Evolutionary conservation across 2,797 vertebrate genomes (phyloP).

Genomic region (Gorsachius magnificus): DNA sequence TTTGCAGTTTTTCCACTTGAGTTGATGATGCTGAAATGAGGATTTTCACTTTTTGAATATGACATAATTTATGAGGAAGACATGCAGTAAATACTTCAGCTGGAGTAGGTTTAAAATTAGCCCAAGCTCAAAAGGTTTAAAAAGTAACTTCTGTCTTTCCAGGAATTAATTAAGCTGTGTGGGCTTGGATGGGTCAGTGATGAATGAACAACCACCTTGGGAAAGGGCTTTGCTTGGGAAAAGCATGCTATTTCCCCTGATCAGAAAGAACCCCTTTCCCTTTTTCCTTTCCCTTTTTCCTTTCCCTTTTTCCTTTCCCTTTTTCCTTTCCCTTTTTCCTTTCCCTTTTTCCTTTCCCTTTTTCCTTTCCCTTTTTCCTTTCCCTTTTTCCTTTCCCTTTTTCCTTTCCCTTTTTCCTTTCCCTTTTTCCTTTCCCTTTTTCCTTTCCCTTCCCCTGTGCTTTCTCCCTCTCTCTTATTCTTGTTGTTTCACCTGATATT

Average conservation of each 20-base stretch:
- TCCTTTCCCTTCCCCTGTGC: too few species aligned
- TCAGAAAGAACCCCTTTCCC: not conserved
- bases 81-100: conserved; percentile 59
- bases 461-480: not conserved
- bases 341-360: too few species aligned
- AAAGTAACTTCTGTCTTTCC: conserved; percentile 34
- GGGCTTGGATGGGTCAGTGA: not conserved
- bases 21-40: conserved; percentile 65
- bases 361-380: too few species aligned
- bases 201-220: not conserved
- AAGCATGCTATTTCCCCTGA: not conserved
- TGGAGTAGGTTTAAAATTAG: conserved; percentile 65
- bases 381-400: too few species aligned
- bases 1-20: conserved; percentile 75
- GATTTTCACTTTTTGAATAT: conserved; percentile 66
- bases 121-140: conserved; percentile 32
- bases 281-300: too few species aligned
- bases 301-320: too few species aligned
- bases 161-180: conserved; percentile 32
- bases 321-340: too few species aligned
- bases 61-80: conserved; percentile 66
- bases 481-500: not conserved
- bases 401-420: too few species aligned
- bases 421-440: too few species aligned
- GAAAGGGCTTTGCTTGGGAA: not conserved